phyloP scores from a whole-genome alignment of 2,888 invertebrate species.

The Spodoptera exigua region DNA sequence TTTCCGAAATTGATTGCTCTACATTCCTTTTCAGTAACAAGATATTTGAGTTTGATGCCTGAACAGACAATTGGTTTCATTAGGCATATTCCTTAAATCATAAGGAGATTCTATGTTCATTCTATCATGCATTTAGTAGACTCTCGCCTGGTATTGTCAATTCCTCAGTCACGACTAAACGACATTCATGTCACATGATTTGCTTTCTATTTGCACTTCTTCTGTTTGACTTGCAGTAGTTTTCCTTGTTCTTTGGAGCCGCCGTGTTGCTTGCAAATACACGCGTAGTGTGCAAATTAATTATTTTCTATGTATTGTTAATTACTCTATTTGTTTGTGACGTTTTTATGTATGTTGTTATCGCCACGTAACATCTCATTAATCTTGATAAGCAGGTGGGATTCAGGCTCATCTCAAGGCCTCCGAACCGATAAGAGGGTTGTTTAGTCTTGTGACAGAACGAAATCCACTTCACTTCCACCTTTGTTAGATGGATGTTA shows the following conservation, averaged over 20 bases:
- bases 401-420: constrained; percentile 79
- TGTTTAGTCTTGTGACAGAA: constrained; percentile 57
- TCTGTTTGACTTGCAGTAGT: constrained; percentile 29
- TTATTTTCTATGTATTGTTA: constrained; percentile 37
- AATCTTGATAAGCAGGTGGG: constrained; percentile 81
- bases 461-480: constrained; percentile 38
- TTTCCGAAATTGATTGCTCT: constrained; percentile 36
- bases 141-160: constrained; percentile 27
- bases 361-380: constrained; percentile 67
- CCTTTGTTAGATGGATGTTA: constrained; percentile 25
- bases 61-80: constrained; percentile 19
- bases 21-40: constrained; percentile 24
- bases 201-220: constrained; percentile 32
- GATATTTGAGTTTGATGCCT: constrained; percentile 28
- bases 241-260: constrained; percentile 7
- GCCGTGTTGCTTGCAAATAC: constrained; percentile 14
- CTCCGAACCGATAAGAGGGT: constrained; percentile 74
- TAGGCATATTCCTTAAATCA: constrained; percentile 19
- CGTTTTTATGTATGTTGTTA: constrained; percentile 44
- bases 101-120: constrained; percentile 7
- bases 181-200: constrained; percentile 35
- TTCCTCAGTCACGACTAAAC: constrained; percentile 22
- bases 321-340: constrained; percentile 47
- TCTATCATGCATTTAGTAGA: constrained; percentile 4
- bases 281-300: constrained; percentile 18